Conservation (phyloP, 2,797 vertebrate genomes). For the Melanogrammus aeglefinus region DNA sequence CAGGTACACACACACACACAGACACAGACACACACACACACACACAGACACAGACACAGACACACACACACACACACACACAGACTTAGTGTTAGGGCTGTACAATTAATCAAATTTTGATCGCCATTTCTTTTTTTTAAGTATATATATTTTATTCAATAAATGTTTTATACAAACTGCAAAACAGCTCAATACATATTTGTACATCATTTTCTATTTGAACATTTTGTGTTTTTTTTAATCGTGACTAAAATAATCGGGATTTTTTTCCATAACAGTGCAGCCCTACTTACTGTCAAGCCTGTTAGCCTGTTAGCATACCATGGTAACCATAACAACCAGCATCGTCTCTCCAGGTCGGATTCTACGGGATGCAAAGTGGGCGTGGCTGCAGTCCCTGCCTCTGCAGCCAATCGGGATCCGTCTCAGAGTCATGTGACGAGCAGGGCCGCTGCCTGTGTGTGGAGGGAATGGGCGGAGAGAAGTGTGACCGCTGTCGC, state of each 20-base stretch:
- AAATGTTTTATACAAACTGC: too few species aligned
- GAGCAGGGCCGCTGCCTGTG: conserved; percentile 82
- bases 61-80: conserved; percentile 1
- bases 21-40: neutral
- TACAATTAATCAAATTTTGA: too few species aligned
- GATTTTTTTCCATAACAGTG: too few species aligned
- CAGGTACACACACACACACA: conserved; percentile 65
- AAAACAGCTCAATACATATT: too few species aligned
- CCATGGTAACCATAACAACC: neutral
- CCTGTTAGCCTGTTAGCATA: neutral
- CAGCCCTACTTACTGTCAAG: neutral
- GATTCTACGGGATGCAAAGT: conserved; percentile 78
- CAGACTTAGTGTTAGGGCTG: neutral
- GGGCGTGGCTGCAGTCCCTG: conserved; percentile 80
- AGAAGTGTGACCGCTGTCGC: conserved; percentile 82
- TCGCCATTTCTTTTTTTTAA: too few species aligned
- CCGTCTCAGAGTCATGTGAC: conserved; percentile 73
- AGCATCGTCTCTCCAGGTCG: conserved; percentile 66
- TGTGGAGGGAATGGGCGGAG: conserved; percentile 76
- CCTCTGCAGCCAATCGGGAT: conserved; percentile 77
- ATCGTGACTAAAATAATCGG: too few species aligned
- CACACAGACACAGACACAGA: neutral
- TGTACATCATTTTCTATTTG: too few species aligned
- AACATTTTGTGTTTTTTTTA: too few species aligned
- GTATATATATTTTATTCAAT: too few species aligned